A percentile compares a stretch with the other conserved stretches of the same genome.
These are phyloP conservation scores for Chlamydotis undulata DNA, from an alignment of 2,113 vertebrate genomes.

Conservation along the genomic window DNA sequence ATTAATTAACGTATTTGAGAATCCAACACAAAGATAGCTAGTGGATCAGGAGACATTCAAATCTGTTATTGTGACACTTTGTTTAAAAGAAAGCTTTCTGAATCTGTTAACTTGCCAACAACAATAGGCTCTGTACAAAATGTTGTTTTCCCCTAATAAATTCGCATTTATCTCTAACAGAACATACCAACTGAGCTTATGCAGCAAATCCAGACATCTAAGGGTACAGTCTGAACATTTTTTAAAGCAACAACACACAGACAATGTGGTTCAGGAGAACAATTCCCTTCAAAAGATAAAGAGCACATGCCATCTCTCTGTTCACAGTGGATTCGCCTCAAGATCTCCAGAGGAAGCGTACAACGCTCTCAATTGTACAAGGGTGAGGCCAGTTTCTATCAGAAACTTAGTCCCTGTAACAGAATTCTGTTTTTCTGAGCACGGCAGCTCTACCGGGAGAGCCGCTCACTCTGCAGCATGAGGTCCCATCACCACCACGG, in stretches of 20 bases:
- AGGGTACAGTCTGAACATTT: neutral
- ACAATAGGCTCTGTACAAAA: slow-evolving; percentile 23
- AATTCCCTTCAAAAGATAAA: neutral
- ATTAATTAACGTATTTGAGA: neutral
- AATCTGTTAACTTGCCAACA: slow-evolving; percentile 17
- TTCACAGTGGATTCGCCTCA: neutral
- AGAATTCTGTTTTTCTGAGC: neutral
- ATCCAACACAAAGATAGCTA: neutral
- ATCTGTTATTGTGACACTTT: neutral
- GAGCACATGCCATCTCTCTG: neutral
- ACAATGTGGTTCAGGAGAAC: neutral
- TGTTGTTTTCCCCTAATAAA: neutral
- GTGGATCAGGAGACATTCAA: slow-evolving; percentile 16
- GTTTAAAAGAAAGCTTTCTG: slow-evolving; percentile 9
- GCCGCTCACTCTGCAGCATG: fast-evolving
- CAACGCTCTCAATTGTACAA: neutral
- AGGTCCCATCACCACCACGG: neutral
- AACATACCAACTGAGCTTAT: neutral
- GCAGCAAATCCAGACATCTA: neutral
- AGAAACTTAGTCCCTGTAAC: neutral
- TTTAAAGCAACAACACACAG: neutral
- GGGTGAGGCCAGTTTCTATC: neutral
- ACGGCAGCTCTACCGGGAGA: fast-evolving
- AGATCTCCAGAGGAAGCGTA: neutral
- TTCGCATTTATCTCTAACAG: neutral